Conservation (phyloP, 2,113 vertebrate genomes). For the Pristiophorus japonicus region DNA sequence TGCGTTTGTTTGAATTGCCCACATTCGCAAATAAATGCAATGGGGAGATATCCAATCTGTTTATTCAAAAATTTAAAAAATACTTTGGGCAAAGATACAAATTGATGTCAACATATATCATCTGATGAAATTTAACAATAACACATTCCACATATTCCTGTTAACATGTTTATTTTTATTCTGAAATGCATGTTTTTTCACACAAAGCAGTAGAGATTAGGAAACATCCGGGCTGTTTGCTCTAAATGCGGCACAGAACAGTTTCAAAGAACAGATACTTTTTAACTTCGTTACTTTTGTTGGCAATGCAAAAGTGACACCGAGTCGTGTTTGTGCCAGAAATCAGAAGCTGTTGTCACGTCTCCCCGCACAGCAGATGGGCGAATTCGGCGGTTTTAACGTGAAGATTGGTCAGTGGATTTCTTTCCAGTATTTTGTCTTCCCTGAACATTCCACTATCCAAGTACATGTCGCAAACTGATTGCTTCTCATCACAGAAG, state of each 20-base stretch:
- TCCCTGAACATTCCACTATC: neutral
- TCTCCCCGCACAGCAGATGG: constrained; percentile 28
- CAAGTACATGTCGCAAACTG: neutral
- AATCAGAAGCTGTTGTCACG: neutral
- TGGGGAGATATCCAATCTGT: no score
- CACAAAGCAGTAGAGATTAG: neutral
- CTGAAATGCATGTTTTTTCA: neutral
- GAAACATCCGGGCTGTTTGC: neutral
- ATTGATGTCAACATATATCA: neutral
- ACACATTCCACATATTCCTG: neutral
- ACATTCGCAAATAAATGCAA: neutral
- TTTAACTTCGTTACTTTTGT: neutral
- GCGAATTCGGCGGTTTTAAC: constrained; percentile 15
- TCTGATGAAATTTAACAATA: constrained; percentile 6
- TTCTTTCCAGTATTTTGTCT: constrained; percentile 8
- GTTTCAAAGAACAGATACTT: neutral
- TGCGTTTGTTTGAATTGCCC: constrained; percentile 23
- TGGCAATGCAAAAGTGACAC: neutral
- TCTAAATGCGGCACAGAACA: neutral
- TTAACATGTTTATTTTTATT: neutral
- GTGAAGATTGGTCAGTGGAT: constrained; percentile 34
- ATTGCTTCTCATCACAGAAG: neutral
- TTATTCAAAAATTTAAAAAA: neutral
- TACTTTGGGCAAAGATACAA: no score
- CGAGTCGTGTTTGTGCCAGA: neutral